Base-by-base conservation (phyloP, 2,797 vertebrate species). In the Balearica regulorum region DNA sequence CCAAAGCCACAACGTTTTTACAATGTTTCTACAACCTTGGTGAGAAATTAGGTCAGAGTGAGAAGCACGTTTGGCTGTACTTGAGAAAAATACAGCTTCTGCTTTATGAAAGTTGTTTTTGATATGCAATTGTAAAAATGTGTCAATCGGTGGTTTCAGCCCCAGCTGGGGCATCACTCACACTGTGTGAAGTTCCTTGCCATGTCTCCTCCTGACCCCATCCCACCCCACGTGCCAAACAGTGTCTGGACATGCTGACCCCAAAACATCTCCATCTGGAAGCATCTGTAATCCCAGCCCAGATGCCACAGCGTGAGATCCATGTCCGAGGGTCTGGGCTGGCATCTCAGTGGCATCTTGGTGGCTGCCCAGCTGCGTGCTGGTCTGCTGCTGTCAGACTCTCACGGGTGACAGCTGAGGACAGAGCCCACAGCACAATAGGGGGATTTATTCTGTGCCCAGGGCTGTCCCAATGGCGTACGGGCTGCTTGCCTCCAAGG, bases 401-500 rank as follows among this genome's bases (percentile, higher is more conserved):
- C 44, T 33, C 28, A 19, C 0, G 3, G n/a, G 39, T 61, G 85
- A 57, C 64, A 48, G 46, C 53, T 29, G 28, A 48, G 71, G 53
- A 46, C 6, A 16, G 16, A 31, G 41, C 46, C 39, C 22, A 22
- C 37, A 13, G 61, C 54, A 18, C 48, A 22, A 51, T 33, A 18
- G 10, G 6, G 28, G 41, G n/a, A 18, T n/a, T 41, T 39, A 24
- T 35, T 46, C 16, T 51, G 37, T 24, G 26, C 14, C 17, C 0
- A 1, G 16, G n/a, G n/a, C 54, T 66, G 65, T 26, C 29, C 39
- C 0, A 6, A 6, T 2, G 15, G 46, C 2, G 0, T 8, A 6
- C 0, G 3, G 26, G 21, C 16, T 25, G 58, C 46, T 55, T 39
- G 37, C 35, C 28, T 51, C 28, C 0, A 3, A 33, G 51, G 71